Percentiles rank a stretch among this genome's conserved stretches.
phyloP scores from a whole-genome alignment of 2,797 vertebrate species.

The Spinibarbus caldwelli region DNA sequence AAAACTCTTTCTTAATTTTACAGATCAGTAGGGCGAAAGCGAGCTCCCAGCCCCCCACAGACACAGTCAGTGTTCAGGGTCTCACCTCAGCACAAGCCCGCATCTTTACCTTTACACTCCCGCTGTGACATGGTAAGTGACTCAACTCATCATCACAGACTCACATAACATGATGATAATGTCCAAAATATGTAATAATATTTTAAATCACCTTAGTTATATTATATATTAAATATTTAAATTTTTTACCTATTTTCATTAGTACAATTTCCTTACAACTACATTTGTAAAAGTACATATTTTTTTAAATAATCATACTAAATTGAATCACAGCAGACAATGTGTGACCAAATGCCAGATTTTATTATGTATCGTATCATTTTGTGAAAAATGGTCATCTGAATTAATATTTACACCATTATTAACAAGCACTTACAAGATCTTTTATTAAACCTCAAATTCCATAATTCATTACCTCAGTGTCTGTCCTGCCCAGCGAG shows the following conservation, averaged over 20 bases:
- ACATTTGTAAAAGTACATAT: background rate
- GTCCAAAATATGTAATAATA: background rate
- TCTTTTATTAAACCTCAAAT: conserved; percentile 27
- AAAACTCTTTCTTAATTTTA: conserved; percentile 47
- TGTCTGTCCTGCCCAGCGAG: conserved; percentile 15
- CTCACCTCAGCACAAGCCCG: conserved; percentile 74
- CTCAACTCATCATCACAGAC: background rate
- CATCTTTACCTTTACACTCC: conserved; percentile 64
- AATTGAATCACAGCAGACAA: background rate
- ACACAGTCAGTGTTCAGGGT: conserved; percentile 66
- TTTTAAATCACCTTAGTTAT: background rate
- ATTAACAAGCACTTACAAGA: conserved; percentile 5
- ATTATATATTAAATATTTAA: background rate
- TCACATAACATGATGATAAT: background rate
- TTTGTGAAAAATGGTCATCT: background rate
- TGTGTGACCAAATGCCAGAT: background rate
- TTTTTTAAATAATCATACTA: background rate
- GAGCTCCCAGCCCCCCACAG: conserved; percentile 67
- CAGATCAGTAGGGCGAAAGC: conserved; percentile 85
- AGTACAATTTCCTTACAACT: background rate
- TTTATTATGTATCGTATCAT: background rate
- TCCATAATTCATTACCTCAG: conserved; percentile 4
- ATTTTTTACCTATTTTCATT: background rate
- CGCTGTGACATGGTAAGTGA: conserved; percentile 51
- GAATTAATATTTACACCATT: background rate